Base-by-base conservation (phyloP, 92 coral and sea anemone genomes). In the Nematostella vectensis region DNA sequence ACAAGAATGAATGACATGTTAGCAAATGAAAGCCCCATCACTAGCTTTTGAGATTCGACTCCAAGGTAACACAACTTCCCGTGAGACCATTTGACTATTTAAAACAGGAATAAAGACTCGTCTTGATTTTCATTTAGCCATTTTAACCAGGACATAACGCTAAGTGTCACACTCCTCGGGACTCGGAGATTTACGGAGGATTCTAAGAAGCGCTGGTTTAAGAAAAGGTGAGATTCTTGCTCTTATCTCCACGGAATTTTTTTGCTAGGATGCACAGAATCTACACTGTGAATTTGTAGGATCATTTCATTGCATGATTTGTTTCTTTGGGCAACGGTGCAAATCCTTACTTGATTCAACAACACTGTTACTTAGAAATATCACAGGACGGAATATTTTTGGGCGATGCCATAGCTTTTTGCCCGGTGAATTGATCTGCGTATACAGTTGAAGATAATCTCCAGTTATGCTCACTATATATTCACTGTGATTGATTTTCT, bases 301-400 rank as follows among this genome's bases (percentile, higher is more conserved):
- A 36, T 8, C 15, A 36, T 63, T 45, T 49, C 57, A 55, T 82
- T 45, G 63, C 69, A 75, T 69, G 69, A 59, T 47, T 42, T 48
- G 83, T 75, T 58, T 50, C 79, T 81, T 75, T 66, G 74, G 79
- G 95, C 81, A 65, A 85, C 95, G 62, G 67, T 27, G 31, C 52
- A 49, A 49, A 52, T 36, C 58, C n/a, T 12, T 11, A 27, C 27
- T 58, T 77, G 78, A 58, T 67, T 63, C 65, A 69, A 62, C 65
- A 57, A 53, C 65, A 53, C n/a, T 71, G 94, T 85, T 85, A 82
- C 95, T 78, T 85, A 22, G 95, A 64, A 71, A 85, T 85, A 75
- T 73, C 81, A 51, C 55, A 50, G 57, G 27, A 47, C 31, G 69
- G 59, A 87, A 85, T 85, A 71, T 81, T 74, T 61, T 56, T 49